A percentile compares a stretch with the other conserved stretches of the same genome.
phyloP scores from a whole-genome alignment of 2,888 invertebrate genomes.

The Caenorhabditis japonica region DNA sequence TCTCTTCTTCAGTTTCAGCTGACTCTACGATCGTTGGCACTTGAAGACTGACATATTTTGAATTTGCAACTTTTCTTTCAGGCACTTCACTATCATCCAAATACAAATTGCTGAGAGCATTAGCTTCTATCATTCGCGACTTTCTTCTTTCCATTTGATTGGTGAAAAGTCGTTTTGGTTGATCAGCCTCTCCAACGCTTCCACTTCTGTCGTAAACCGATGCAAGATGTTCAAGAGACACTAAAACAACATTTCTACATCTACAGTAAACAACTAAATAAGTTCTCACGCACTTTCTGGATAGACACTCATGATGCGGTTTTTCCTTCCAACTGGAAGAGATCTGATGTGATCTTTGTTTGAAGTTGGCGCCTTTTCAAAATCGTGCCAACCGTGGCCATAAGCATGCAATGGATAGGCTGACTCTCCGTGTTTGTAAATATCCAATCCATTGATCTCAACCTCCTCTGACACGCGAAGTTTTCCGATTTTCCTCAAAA shows the following conservation, averaged over 20 bases:
- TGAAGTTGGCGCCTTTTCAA: constrained; percentile 45
- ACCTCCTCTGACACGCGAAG: constrained; percentile 64
- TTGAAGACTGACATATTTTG: constrained; percentile 31
- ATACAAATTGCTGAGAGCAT: constrained; percentile 24
- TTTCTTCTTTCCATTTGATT: constrained; percentile 44
- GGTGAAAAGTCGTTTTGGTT: constrained; percentile 39
- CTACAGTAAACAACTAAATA: neutral
- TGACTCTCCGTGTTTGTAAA: constrained; percentile 67
- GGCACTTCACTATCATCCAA: constrained; percentile 39
- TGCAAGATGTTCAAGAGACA: constrained; percentile 69
- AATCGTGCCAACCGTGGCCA: constrained; percentile 69
- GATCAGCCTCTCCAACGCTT: constrained; percentile 28
- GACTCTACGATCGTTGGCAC: constrained; percentile 21
- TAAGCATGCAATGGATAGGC: constrained; percentile 68
- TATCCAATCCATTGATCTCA: constrained; percentile 67
- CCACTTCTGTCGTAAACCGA: constrained; percentile 62
- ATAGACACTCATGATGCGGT: constrained; percentile 49
- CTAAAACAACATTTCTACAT: constrained; percentile 35
- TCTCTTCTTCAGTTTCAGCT: constrained; percentile 15
- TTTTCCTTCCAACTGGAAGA: constrained; percentile 46
- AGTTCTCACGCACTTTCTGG: constrained; percentile 53
- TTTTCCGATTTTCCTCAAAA: constrained; percentile 63
- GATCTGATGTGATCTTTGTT: constrained; percentile 38
- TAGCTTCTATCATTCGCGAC: constrained; percentile 46
- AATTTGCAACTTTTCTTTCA: constrained; percentile 21